Percentiles rank a stretch among this genome's conserved stretches.
Evolutionary conservation across 2,113 vertebrate species (phyloP).

Genomic region (Saccopteryx leptura): DNA sequence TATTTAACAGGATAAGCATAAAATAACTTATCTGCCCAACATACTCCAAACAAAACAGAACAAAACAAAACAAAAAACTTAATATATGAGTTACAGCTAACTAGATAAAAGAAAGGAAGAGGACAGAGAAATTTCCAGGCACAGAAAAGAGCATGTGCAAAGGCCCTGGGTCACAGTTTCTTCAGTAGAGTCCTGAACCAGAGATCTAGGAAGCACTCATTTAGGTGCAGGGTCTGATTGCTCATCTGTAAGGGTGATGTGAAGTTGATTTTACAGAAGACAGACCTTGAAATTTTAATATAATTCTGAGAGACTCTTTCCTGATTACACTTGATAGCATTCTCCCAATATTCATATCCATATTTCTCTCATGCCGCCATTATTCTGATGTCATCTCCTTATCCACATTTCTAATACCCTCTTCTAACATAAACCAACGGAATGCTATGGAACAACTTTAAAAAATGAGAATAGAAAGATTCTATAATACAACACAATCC

Average conservation of each 20-base stretch:
- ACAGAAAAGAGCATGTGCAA: neutral
- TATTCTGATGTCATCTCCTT: neutral
- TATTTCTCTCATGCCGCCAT: neutral
- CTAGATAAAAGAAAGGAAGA: neutral
- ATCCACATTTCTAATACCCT: neutral
- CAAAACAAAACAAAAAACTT: neutral
- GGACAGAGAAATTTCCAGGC: neutral
- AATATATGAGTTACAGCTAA: neutral
- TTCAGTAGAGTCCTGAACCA: neutral
- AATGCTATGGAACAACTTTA: neutral
- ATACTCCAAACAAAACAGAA: no score
- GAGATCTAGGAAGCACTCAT: neutral
- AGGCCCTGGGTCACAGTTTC: neutral
- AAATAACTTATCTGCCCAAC: no score
- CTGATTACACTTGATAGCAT: conserved; percentile 3
- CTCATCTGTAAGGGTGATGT: neutral
- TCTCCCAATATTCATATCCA: neutral
- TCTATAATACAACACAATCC: neutral
- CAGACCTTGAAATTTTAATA: conserved; percentile 38
- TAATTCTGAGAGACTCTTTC: conserved; percentile 15
- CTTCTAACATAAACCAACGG: conserved; percentile 19
- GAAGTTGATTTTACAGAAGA: neutral
- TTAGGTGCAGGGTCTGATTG: neutral
- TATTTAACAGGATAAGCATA: no score
- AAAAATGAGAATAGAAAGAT: neutral